phyloP scores from a whole-genome alignment of 35 echinoderm and acorn worm genomes.

The Diadema setosum region DNA sequence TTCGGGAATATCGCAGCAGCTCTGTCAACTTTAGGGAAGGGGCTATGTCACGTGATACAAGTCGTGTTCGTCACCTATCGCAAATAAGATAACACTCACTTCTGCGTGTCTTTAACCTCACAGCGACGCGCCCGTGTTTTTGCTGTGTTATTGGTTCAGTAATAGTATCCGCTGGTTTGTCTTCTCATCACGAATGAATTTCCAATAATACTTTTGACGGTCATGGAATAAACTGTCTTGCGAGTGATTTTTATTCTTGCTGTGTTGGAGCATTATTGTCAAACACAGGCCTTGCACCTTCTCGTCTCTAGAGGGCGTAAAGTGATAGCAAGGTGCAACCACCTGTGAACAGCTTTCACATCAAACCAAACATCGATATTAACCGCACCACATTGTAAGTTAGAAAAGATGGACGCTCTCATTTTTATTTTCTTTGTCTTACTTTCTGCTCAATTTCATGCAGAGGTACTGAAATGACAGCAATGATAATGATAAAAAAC shows the following conservation, averaged over 20 bases:
- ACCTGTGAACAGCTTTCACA: not conserved
- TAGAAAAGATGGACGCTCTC: too few species aligned
- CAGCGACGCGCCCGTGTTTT: not conserved
- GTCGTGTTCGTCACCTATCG: not conserved
- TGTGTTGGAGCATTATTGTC: too few species aligned
- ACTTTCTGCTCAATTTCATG: too few species aligned
- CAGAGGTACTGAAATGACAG: too few species aligned
- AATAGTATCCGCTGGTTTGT: not conserved
- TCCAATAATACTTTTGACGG: not conserved
- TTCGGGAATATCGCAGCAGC: constrained; percentile 4
- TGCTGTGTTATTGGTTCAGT: constrained; percentile 8
- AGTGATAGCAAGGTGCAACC: not conserved
- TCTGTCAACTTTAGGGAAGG: not conserved
- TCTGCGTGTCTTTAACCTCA: not conserved
- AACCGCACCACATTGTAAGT: too few species aligned
- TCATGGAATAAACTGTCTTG: not conserved
- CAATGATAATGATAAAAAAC: too few species aligned
- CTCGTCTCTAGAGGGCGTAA: not conserved
- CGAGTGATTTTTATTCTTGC: too few species aligned
- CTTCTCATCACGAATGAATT: not conserved
- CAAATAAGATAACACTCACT: not conserved
- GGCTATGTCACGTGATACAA: not conserved
- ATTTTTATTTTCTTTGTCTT: too few species aligned
- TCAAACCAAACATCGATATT: constrained; percentile 2
- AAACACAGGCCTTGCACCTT: not conserved